Evolutionary conservation across 2,888 invertebrate genomes (phyloP), one percentile per base, ranked within the genome.

Genomic region (Brachyopa scutellaris): DNA sequence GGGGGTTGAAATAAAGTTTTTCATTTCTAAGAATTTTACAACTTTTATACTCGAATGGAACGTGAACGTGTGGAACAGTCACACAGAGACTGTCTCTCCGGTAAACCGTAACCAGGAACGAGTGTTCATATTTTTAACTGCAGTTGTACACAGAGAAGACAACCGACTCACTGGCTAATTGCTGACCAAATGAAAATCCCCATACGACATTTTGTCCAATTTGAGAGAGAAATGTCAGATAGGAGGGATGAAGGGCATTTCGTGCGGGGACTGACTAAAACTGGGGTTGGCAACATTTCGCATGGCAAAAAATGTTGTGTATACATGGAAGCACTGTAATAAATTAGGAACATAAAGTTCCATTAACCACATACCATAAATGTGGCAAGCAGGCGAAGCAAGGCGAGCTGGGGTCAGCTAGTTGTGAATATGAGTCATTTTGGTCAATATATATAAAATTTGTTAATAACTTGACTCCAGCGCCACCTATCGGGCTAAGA

Each of bases 171-270:
- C 64, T 19, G 59, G 82, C 82, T 82, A 82, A 82, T 82, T 82
- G 82, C 77, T 82, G 82, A 82, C 82, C 82, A 82, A 77, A 82
- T 82, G 82, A 82, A 82, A 82, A 77, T 82, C 82, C 82, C 82
- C 77, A 77, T 82, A 82, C 77, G 82, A 82, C 82, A 82, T 82
- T 82, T 82, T 82, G 82, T 82, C 82, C 82, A 82, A 82, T 82
- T 82, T 82, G 82, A 82, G 82, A 82, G 82, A 82, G 82, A 82
- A 77, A 82, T 72, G 77, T 77, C 82, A 82, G 64, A 70, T 61
- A 53, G 66, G 70, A 55, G 23, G 67, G 51, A 69, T 64, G 47
- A 64, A n/a, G n/a, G n/a, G n/a, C n/a, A n/a, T n/a, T n/a, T n/a
- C n/a, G n/a, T n/a, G n/a, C n/a, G n/a, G n/a, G n/a, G n/a, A n/a